phyloP scores from a whole-genome alignment of 2,113 vertebrate species.

The Rhizomys pruinosus region DNA sequence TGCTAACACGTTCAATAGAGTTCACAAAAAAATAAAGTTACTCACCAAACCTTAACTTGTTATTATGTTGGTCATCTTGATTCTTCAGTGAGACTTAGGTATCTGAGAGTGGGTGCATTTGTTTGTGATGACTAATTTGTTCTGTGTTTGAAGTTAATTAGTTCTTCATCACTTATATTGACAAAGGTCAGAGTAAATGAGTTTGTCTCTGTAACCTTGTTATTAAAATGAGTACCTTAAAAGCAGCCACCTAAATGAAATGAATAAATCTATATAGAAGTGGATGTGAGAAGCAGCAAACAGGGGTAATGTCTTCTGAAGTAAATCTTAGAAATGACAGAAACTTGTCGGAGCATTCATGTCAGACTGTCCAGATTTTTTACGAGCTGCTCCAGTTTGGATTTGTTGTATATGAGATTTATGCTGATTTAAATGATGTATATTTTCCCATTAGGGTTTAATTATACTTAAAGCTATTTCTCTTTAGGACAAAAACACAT shows the following conservation, averaged over 20 bases:
- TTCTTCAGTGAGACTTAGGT: background rate
- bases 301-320: background rate
- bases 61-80: background rate
- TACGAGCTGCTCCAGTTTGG: background rate
- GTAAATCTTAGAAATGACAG: background rate
- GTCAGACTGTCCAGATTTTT: background rate
- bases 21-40: background rate
- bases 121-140: background rate
- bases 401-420: background rate
- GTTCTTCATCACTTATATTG: background rate
- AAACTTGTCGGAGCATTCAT: background rate
- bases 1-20: background rate
- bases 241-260: background rate
- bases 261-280: constrained; percentile 10
- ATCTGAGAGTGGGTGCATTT: background rate
- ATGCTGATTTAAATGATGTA: background rate
- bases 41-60: background rate
- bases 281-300: background rate
- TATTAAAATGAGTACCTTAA: constrained; percentile 6
- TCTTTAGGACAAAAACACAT: background rate
- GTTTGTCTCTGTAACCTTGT: background rate
- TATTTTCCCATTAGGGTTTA: background rate
- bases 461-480: background rate
- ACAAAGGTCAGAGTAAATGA: constrained; percentile 1
- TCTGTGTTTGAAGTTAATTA: background rate